These are phyloP conservation scores for Aphaenogaster floridana DNA, from an alignment of 1,140 invertebrate genomes.

Conservation along the genomic window DNA sequence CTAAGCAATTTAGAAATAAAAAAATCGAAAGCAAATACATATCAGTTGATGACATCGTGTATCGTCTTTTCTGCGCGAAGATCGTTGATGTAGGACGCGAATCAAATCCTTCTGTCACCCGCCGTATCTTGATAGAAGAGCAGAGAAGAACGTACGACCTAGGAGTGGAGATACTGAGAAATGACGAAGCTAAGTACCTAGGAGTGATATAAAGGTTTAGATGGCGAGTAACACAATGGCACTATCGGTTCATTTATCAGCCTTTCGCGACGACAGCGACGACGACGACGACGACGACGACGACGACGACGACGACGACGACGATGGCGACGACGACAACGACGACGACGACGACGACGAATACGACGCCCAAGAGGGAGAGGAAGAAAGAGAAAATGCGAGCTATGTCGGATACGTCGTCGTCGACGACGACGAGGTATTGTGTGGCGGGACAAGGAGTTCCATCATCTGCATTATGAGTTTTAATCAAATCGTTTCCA, in stretches of 20 bases:
- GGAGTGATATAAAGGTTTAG: slow-evolving; percentile 81
- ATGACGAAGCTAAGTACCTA: slow-evolving; percentile 59
- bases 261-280: slow-evolving; percentile 75
- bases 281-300: slow-evolving; percentile 50
- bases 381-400: slow-evolving; percentile 60
- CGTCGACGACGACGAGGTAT: slow-evolving; percentile 76
- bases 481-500: slow-evolving; percentile 86
- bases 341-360: slow-evolving; percentile 62
- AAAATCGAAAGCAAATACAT: slow-evolving; percentile 8
- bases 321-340: slow-evolving; percentile 23
- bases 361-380: slow-evolving; percentile 44
- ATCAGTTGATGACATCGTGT: slow-evolving; percentile 4
- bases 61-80: neutral
- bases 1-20: slow-evolving; percentile 2
- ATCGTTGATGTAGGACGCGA: slow-evolving; percentile 48
- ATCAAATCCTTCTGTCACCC: slow-evolving; percentile 50
- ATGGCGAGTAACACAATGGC: slow-evolving; percentile 82
- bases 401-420: slow-evolving; percentile 72
- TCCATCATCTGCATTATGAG: slow-evolving; percentile 82
- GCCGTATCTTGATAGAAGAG: slow-evolving; percentile 48
- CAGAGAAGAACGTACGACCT: slow-evolving; percentile 19
- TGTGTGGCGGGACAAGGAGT: slow-evolving; percentile 77
- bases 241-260: slow-evolving; percentile 87
- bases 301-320: slow-evolving; percentile 63
- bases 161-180: slow-evolving; percentile 64